Conservation (phyloP, 2,113 vertebrate species). For the Ophthalmolycus amberensis region DNA sequence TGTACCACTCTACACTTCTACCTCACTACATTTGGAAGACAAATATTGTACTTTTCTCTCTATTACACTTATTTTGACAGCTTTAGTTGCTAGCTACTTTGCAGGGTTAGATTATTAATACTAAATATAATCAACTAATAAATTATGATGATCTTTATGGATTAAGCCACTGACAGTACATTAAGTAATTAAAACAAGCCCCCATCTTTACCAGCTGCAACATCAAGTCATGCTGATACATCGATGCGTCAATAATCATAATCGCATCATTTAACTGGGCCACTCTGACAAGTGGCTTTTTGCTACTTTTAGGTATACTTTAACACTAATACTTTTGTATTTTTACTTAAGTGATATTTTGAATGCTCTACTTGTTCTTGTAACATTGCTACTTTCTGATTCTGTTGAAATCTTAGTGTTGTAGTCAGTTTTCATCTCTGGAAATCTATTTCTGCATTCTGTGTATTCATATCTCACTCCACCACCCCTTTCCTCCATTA, state of each 20-base stretch:
- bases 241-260: background rate
- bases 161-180: background rate
- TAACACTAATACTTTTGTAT: background rate
- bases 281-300: background rate
- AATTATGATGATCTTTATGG: background rate
- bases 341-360: background rate
- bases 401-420: background rate
- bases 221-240: background rate
- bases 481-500: constrained; percentile 14
- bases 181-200: too few relatives aligned
- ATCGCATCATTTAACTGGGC: background rate
- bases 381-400: background rate
- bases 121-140: background rate
- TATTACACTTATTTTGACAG: background rate
- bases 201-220: background rate
- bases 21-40: background rate
- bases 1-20: background rate
- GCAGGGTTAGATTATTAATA: background rate
- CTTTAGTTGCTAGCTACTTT: background rate
- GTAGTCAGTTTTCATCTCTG: background rate
- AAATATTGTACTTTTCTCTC: background rate
- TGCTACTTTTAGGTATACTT: background rate
- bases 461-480: constrained; percentile 2
- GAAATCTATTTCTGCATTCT: background rate
- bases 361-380: background rate